Evolutionary conservation across 2,888 invertebrate genomes (phyloP).

Genomic region (Platycheirus rosarum): DNA sequence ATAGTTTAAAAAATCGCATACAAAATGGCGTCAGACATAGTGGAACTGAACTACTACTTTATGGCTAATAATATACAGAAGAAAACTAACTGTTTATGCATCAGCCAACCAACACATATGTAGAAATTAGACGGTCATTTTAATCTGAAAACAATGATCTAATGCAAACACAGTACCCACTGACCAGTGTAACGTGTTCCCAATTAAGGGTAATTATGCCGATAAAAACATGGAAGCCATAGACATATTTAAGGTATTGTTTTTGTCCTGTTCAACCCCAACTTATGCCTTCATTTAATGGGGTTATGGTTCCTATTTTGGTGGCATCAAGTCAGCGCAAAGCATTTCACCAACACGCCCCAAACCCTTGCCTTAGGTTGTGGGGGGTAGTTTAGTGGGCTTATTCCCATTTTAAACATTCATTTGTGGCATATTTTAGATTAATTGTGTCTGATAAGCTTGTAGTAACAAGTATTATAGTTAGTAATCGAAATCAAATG

Average conservation of each 20-base stretch:
- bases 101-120: too few relatives aligned
- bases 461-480: conserved; percentile 67
- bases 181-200: conserved; percentile 39
- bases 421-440: conserved; percentile 68
- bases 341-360: background rate
- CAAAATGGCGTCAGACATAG: too few relatives aligned
- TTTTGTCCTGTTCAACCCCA: conserved; percentile 50
- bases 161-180: conserved; percentile 58
- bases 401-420: conserved; percentile 60
- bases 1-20: too few relatives aligned
- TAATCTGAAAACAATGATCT: conserved; percentile 64
- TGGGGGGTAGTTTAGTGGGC: conserved; percentile 11
- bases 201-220: conserved; percentile 72
- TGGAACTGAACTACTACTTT: too few relatives aligned
- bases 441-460: conserved; percentile 64
- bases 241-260: conserved; percentile 58
- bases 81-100: too few relatives aligned
- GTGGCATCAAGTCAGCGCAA: background rate
- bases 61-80: too few relatives aligned
- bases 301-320: conserved; percentile 40
- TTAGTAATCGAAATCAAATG: conserved; percentile 69
- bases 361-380: conserved; percentile 12
- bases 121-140: too few relatives aligned
- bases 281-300: conserved; percentile 1
- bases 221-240: conserved; percentile 68